Base-by-base conservation (phyloP, 2,113 vertebrate species). In the Plectropomus leopardus region DNA sequence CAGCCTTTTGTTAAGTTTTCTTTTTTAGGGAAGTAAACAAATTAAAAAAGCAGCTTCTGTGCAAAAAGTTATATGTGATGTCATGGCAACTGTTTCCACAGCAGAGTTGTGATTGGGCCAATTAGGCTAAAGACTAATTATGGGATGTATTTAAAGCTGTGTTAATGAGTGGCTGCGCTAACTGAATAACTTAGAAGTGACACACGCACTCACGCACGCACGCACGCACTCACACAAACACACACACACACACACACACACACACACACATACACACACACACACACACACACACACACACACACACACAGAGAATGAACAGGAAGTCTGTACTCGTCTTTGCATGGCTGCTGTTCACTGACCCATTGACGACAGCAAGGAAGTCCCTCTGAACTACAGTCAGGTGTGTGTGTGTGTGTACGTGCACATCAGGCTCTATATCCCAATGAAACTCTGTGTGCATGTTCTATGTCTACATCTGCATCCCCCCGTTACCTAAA, bases 101-200 rank as follows among this genome's bases (percentile, higher is more conserved):
- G 87, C 74, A 71, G 77, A 88, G 90, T 89, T 92, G 88, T 93
- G 88, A 93, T 93, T 93, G 90, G 83, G 71, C 76, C 76, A 91
- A 92, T 92, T 88, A 90, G 88, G 82, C 86, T 88, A 86, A 65
- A 81, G 82, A 83, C 82, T 92, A 90, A 94, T 94, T 93, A 94
- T 86, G 86, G 88, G 92, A 93, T 92, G 82, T 86, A 94, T 92
- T 93, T 93, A 91, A 91, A 94, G 80, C 60, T 72, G 59, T 76
- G 86, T 85, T 85, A 93, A 93, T 89, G 91, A 92, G 78, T 87
- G 90, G 72, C 84, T 89, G 72, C 60, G 50, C 44, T 84, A 64
- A 48, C 81, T 76, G 63, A 78, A 40, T 79, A 21, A 42, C 75
- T 76, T 19, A 30, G 28, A 68, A 23, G 60, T 54, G 26, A 21